Conservation (phyloP, 1,140 invertebrate species). For the Ooceraea biroi region DNA sequence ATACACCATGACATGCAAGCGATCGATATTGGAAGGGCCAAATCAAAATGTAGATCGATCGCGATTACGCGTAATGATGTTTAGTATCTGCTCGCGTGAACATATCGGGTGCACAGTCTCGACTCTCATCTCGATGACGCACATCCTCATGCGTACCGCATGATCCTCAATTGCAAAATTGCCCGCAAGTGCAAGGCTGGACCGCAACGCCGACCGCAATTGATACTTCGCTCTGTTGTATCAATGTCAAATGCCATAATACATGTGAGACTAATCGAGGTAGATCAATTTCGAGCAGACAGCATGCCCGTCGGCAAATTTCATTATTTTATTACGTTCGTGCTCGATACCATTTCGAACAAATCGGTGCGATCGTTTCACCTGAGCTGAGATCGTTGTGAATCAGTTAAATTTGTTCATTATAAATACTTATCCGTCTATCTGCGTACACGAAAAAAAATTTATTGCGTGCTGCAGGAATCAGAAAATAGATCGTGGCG, state of each 20-base stretch:
- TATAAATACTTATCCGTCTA: not conserved
- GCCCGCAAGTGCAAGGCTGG: conserved; percentile 54
- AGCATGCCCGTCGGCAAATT: not conserved
- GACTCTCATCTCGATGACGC: conserved; percentile 3
- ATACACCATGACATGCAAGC: not conserved
- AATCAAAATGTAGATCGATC: conserved; percentile 46
- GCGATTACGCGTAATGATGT: conserved; percentile 1
- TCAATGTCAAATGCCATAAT: conserved; percentile 51
- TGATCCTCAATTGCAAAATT: conserved; percentile 61
- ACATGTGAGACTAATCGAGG: conserved; percentile 23
- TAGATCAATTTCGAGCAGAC: conserved; percentile 20
- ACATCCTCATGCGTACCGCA: conserved; percentile 3
- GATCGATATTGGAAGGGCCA: conserved; percentile 29
- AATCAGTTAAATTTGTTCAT: conserved; percentile 3
- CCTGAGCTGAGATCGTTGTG: not conserved
- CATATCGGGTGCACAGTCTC: not conserved
- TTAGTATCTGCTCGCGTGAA: conserved; percentile 8
- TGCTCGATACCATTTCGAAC: not conserved
- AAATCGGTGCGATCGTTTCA: not conserved
- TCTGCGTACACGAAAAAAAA: too few relatives aligned
- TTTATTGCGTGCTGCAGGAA: too few relatives aligned
- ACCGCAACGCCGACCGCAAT: conserved; percentile 32
- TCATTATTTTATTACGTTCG: not conserved
- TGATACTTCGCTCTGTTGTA: conserved; percentile 43
- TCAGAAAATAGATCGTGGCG: too few relatives aligned